Percentiles rank a stretch among this genome's conserved stretches.
Conservation (phyloP, 1,140 invertebrate species). For the Brevipalpus yothersi region DNA sequence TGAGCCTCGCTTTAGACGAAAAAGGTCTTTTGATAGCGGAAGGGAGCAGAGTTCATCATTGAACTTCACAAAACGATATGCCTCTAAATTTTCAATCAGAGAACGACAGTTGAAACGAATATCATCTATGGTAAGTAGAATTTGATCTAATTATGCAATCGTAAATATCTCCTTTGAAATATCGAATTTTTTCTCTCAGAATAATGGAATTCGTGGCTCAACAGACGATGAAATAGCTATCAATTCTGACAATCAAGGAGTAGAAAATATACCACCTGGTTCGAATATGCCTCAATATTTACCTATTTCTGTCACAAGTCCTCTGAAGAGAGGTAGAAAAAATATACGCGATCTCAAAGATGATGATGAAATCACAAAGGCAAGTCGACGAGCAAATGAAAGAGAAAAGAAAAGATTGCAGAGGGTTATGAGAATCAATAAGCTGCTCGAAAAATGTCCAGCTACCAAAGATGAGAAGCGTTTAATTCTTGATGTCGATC, state of each 20-base stretch:
- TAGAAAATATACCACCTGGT: not conserved
- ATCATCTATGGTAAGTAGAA: not conserved
- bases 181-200: not conserved
- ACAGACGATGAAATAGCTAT: not conserved
- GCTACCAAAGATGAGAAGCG: not conserved
- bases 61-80: not conserved
- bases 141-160: not conserved
- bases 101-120: too few species aligned
- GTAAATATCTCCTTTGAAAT: not conserved
- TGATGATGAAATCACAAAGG: not conserved
- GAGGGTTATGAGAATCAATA: not conserved
- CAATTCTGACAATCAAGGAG: not conserved
- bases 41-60: not conserved
- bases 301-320: not conserved
- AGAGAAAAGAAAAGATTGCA: not conserved
- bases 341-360: not conserved
- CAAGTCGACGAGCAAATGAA: not conserved
- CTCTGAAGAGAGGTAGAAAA: not conserved
- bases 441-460: not conserved
- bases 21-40: not conserved
- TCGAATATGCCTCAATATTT: not conserved
- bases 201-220: not conserved
- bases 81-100: too few species aligned
- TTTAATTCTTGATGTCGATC: not conserved
- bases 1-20: not conserved